Percentiles rank a stretch among this genome's conserved stretches.
Conservation (phyloP, 2,797 vertebrate species). For the Labeo calbasu region DNA sequence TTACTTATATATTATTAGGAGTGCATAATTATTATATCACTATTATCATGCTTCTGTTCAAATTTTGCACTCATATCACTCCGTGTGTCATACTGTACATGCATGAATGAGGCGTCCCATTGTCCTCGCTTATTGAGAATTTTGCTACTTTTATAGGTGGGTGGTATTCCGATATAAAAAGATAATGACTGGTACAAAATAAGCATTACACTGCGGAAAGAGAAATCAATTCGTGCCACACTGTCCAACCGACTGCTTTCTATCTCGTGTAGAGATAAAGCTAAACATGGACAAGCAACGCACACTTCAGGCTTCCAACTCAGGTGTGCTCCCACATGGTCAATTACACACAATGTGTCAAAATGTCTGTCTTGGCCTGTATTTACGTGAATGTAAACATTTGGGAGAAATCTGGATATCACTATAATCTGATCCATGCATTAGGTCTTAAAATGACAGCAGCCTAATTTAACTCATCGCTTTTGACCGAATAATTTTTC, state of each 20-base stretch:
- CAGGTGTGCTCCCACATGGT: background rate
- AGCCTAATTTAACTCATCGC: background rate
- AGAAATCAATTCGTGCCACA: background rate
- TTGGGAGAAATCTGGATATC: background rate
- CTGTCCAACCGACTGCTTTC: background rate
- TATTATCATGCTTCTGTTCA: too few relatives aligned
- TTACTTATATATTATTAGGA: too few relatives aligned
- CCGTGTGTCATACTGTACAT: too few relatives aligned
- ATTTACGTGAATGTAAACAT: background rate
- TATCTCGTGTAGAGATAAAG: background rate
- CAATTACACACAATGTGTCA: background rate
- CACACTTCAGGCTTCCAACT: background rate
- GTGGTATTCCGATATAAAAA: background rate
- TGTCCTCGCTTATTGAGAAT: background rate
- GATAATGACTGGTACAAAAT: too few relatives aligned
- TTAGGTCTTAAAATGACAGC: background rate
- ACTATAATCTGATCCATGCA: background rate
- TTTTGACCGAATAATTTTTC: too few relatives aligned
- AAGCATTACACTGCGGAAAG: too few relatives aligned
- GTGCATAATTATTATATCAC: too few relatives aligned
- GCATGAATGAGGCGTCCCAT: background rate
- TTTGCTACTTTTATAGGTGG: too few relatives aligned
- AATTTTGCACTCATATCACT: too few relatives aligned
- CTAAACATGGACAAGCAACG: background rate
- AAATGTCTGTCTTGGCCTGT: background rate